phyloP scores from a whole-genome alignment of 2,888 invertebrate genomes.

The Drosophila neutralis region DNA sequence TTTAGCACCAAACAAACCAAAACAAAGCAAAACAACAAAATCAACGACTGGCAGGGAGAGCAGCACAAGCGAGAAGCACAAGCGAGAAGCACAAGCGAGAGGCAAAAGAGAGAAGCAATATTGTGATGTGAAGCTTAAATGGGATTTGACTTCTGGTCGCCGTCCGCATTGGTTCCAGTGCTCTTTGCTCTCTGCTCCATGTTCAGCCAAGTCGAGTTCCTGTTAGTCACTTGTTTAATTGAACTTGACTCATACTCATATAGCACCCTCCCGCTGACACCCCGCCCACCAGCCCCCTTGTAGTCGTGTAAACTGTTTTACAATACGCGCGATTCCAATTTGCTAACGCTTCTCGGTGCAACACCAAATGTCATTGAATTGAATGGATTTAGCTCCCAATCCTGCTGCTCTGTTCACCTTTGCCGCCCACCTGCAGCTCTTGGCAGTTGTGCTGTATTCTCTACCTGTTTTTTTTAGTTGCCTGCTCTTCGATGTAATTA shows the following conservation, averaged over 20 bases:
- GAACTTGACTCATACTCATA: conserved; percentile 42
- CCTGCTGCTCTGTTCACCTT: conserved; percentile 5
- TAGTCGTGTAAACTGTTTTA: conserved; percentile 14
- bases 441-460: conserved; percentile 17
- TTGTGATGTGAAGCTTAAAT: conserved; percentile 44
- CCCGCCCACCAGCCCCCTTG: not conserved
- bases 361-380: conserved; percentile 42
- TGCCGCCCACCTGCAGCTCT: not conserved
- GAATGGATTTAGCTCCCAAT: conserved; percentile 39
- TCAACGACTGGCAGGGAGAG: conserved; percentile 8
- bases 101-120: not conserved
- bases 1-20: conserved; percentile 63
- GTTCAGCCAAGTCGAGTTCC: conserved; percentile 21
- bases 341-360: conserved; percentile 9
- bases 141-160: conserved; percentile 40
- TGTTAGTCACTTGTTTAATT: conserved; percentile 42
- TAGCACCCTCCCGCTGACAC: not conserved
- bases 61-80: not conserved
- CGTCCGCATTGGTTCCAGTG: conserved; percentile 1
- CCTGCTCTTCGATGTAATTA: conserved; percentile 37
- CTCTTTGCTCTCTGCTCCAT: conserved; percentile 2
- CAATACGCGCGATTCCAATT: conserved; percentile 34
- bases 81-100: conserved; percentile 2
- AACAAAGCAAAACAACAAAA: conserved; percentile 15
- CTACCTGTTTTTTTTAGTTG: not conserved